phyloP scores from a whole-genome alignment of 23 tunicate genomes.

The Ciona savignyi region DNA sequence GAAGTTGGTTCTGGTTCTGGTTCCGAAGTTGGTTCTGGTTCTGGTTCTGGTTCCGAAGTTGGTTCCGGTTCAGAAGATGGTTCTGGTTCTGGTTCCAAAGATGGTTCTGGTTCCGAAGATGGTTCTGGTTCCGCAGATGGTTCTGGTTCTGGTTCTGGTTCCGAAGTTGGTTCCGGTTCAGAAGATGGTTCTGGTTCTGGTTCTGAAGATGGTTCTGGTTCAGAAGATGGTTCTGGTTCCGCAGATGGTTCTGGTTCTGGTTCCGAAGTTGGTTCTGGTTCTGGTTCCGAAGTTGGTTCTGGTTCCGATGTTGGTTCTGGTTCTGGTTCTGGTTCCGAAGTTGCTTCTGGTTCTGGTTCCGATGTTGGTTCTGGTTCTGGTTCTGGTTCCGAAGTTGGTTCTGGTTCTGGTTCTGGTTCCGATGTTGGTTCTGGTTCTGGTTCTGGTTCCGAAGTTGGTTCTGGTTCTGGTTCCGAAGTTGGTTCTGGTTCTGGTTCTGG shows the following conservation, averaged over 20 bases:
- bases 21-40: constrained; percentile 3
- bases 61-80: neutral
- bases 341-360: neutral
- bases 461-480: constrained; percentile 4
- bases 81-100: constrained; percentile 11
- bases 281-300: constrained; percentile 1
- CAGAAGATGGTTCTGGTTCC: constrained; percentile 9
- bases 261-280: neutral
- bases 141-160: constrained; percentile 12
- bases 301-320: constrained; percentile 2
- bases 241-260: constrained; percentile 14
- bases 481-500: constrained; percentile 13
- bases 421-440: neutral
- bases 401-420: constrained; percentile 20
- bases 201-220: constrained; percentile 12
- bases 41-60: neutral
- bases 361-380: neutral
- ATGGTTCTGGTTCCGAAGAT: constrained; percentile 7
- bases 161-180: neutral
- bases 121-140: constrained; percentile 21
- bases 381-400: neutral
- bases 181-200: neutral
- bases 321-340: neutral
- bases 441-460: constrained; percentile 6
- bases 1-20: constrained; percentile 15